Conservation (phyloP, 1,140 invertebrate species). For the Trissolcus basalis region DNA sequence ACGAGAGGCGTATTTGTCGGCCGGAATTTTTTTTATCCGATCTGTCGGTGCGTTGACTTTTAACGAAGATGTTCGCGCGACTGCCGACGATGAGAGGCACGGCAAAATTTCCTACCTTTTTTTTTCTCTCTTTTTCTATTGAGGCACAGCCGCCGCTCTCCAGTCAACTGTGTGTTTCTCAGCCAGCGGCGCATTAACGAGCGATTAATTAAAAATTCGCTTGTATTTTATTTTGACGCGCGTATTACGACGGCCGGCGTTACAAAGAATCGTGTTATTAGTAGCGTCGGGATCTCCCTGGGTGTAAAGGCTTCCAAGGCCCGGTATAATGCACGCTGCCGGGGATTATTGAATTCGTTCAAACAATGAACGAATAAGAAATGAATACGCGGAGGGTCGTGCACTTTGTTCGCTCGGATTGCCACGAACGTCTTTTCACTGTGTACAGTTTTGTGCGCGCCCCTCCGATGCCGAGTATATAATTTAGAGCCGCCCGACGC, state of each 20-base stretch:
- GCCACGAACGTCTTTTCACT: constrained; percentile 47
- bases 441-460: constrained; percentile 25
- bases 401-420: constrained; percentile 35
- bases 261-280: constrained; percentile 52
- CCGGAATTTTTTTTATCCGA: constrained; percentile 38
- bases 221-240: constrained; percentile 30
- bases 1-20: constrained; percentile 53
- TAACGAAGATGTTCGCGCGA: constrained; percentile 50
- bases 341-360: constrained; percentile 47
- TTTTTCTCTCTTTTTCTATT: too few relatives aligned
- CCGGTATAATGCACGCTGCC: constrained; percentile 28
- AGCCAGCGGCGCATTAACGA: constrained; percentile 66
- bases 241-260: constrained; percentile 41
- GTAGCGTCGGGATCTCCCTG: constrained; percentile 23
- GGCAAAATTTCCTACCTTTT: too few relatives aligned
- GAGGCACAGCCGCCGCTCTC: constrained; percentile 25
- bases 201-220: constrained; percentile 72
- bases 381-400: constrained; percentile 35
- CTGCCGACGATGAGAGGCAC: constrained; percentile 4
- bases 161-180: constrained; percentile 29
- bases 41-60: constrained; percentile 32
- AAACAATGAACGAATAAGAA: constrained; percentile 50
- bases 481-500: constrained; percentile 20
- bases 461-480: constrained; percentile 27
- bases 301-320: constrained; percentile 20